These are phyloP conservation scores for Peucedramus taeniatus DNA, from an alignment of 2,113 vertebrate species.

Conservation along the genomic window DNA sequence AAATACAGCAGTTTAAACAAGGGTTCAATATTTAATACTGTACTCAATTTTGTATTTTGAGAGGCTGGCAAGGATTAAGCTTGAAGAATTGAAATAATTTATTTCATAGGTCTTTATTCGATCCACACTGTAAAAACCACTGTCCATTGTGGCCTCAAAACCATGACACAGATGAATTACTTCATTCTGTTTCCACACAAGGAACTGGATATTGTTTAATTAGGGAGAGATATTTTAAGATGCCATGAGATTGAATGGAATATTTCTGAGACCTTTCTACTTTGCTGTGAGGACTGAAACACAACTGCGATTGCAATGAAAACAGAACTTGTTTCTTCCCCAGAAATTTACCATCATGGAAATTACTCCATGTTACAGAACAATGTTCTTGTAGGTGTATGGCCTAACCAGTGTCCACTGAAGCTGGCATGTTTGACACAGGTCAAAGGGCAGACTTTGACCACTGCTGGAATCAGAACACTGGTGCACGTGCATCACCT, in stretches of 20 bases:
- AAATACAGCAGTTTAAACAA: not conserved
- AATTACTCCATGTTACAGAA: not conserved
- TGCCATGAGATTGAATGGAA: not conserved
- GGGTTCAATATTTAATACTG: not conserved
- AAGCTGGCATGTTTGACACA: fast-evolving
- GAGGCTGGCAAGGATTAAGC: not conserved
- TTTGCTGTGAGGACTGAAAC: not conserved
- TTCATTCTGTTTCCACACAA: slow-evolving; percentile 39
- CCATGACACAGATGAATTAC: not conserved
- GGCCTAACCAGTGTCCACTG: not conserved
- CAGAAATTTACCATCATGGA: not conserved
- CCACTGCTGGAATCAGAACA: not conserved
- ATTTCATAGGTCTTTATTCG: slow-evolving; percentile 20
- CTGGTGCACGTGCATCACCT: not conserved
- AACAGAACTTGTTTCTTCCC: not conserved
- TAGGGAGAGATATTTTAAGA: not conserved
- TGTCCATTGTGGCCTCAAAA: not conserved
- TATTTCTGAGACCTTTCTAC: not conserved
- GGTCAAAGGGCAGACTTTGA: not conserved
- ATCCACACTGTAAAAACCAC: not conserved
- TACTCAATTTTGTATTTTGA: slow-evolving; percentile 2
- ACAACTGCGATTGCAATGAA: not conserved
- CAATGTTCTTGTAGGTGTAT: not conserved
- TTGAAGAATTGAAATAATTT: not conserved
- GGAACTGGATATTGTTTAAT: slow-evolving; percentile 27